Conservation (phyloP, 2,113 vertebrate genomes). For the Rhizomys pruinosus region DNA sequence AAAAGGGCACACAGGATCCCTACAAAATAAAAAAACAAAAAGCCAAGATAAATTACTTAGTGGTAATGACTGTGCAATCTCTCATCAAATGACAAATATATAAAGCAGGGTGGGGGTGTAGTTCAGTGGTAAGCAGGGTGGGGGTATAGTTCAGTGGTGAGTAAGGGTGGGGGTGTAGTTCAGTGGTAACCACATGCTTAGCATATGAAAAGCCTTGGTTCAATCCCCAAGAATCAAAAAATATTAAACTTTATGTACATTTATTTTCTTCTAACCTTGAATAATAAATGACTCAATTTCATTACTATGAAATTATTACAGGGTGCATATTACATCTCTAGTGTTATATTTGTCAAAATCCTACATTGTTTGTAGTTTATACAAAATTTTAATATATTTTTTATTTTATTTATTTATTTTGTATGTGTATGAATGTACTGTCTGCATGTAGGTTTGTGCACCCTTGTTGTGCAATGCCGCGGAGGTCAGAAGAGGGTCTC, state of each 20-base stretch:
- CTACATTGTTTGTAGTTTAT: background rate
- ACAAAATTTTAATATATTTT: no score
- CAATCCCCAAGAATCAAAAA: background rate
- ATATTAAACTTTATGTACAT: constrained; percentile 37
- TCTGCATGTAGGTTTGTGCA: no score
- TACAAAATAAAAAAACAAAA: constrained; percentile 71
- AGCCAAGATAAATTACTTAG: constrained; percentile 31
- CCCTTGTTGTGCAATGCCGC: no score
- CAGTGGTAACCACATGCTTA: background rate
- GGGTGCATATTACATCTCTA: constrained; percentile 3
- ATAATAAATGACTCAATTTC: background rate
- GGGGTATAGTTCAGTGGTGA: background rate
- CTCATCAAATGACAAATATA: constrained; percentile 49
- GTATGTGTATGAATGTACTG: no score
- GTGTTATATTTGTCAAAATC: background rate
- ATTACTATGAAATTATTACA: constrained; percentile 35
- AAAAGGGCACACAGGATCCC: constrained; percentile 94
- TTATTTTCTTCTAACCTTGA: constrained; percentile 58
- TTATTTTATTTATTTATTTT: no score
- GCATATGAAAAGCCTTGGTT: background rate
- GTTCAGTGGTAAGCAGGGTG: background rate
- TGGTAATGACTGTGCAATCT: constrained; percentile 6
- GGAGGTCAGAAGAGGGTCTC: no score
- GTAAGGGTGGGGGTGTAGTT: background rate
- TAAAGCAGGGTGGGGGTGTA: background rate